Percentiles rank a stretch among this genome's conserved stretches.
Evolutionary conservation across 1,140 invertebrate species (phyloP).

Genomic region (Adoxophyes honmai): DNA sequence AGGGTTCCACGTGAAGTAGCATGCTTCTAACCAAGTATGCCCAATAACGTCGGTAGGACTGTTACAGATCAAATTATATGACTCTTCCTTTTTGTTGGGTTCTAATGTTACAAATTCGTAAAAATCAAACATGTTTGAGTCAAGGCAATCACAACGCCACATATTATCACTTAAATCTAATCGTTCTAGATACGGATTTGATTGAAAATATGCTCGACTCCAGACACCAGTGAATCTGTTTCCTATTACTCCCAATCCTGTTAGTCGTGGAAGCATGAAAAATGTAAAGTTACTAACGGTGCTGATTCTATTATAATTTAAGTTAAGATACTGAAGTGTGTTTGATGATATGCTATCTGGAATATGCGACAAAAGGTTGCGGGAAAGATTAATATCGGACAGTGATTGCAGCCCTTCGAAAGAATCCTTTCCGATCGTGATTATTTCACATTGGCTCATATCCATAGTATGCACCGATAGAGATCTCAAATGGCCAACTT

Average conservation of each 20-base stretch:
- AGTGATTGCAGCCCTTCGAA: conserved; percentile 76
- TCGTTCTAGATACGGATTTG: conserved; percentile 78
- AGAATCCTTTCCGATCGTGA: conserved; percentile 71
- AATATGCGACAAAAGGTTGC: conserved; percentile 77
- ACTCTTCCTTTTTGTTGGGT: conserved; percentile 78
- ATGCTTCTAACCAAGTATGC: conserved; percentile 82
- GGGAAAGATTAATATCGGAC: conserved; percentile 77
- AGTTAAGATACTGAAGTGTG: conserved; percentile 77
- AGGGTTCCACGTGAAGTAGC: conserved; percentile 79
- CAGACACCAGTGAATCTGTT: conserved; percentile 82
- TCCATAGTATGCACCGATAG: conserved; percentile 76
- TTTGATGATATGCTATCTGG: conserved; percentile 78
- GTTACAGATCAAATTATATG: conserved; percentile 75
- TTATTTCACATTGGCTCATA: conserved; percentile 80
- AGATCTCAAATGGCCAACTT: conserved; percentile 77
- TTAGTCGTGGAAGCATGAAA: conserved; percentile 75
- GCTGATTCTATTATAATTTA: conserved; percentile 78
- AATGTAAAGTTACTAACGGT: conserved; percentile 77
- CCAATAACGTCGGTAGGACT: conserved; percentile 79
- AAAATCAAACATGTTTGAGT: conserved; percentile 76
- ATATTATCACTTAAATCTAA: conserved; percentile 82
- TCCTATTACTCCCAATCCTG: conserved; percentile 79
- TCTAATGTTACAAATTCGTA: conserved; percentile 79
- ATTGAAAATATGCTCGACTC: conserved; percentile 77
- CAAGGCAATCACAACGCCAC: conserved; percentile 83